Evolutionary conservation across 2,888 invertebrate genomes (phyloP).

Genomic region (Drosophila stalkeri): DNA sequence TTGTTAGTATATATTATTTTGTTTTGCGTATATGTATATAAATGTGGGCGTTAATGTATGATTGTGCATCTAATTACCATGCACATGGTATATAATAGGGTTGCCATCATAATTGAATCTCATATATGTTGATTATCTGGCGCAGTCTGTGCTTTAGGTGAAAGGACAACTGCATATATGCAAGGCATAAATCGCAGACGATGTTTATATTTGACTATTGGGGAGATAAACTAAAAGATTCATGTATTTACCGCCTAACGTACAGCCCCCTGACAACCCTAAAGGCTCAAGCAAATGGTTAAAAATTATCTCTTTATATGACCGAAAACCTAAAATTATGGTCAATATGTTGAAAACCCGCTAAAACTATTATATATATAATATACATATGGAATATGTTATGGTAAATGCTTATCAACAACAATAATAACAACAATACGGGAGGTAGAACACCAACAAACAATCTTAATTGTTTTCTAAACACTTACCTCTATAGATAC

Average conservation of each 20-base stretch:
- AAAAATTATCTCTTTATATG: slow-evolving; percentile 14
- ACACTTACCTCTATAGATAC: slow-evolving; percentile 8
- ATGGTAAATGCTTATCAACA: slow-evolving; percentile 6
- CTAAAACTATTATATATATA: neutral
- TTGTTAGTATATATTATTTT: slow-evolving; percentile 2
- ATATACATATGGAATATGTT: neutral
- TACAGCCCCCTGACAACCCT: slow-evolving; percentile 67
- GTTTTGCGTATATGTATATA: neutral
- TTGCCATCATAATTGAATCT: slow-evolving; percentile 39
- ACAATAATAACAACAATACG: slow-evolving; percentile 12
- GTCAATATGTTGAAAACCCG: slow-evolving; percentile 4
- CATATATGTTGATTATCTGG: neutral
- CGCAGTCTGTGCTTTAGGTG: too few relatives aligned
- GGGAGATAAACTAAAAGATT: neutral
- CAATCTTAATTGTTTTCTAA: neutral
- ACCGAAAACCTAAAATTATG: slow-evolving; percentile 17
- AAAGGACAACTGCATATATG: neutral
- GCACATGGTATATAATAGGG: slow-evolving; percentile 31
- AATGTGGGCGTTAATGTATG: slow-evolving; percentile 2
- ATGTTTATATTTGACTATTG: neutral
- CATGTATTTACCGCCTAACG: neutral
- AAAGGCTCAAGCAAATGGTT: slow-evolving; percentile 27
- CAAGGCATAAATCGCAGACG: neutral
- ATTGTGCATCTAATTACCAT: slow-evolving; percentile 9
- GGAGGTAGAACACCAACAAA: neutral